Evolutionary conservation across 2,888 invertebrate genomes (phyloP), one percentile per base, ranked within the genome.

Genomic region (Polylopha cassiicola): DNA sequence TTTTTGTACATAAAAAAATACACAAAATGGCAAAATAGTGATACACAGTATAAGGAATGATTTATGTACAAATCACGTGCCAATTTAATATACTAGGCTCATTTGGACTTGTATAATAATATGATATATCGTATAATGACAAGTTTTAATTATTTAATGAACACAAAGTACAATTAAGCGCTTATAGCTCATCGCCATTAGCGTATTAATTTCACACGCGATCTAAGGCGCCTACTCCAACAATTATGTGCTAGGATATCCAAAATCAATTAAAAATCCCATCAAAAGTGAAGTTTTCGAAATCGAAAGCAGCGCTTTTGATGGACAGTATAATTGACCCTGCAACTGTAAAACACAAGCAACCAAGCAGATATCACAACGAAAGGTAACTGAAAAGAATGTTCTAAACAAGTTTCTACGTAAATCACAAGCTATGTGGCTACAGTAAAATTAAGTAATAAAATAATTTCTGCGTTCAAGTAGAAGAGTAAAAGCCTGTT

Each of bases 301-400:
- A 33, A 18, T n/a, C 33, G 60, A 55, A 59, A 57, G 41, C 38
- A 36, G 45, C 11, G 46, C 49, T 43, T 72, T 73, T 73, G 79
- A 77, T 82, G 72, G 81, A 81, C 80, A 77, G 58, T 74, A 59
- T 46, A 69, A 75, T 73, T 78, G 85, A 82, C 69, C 75, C 82
- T 72, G 77, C 80, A 54, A 76, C 76, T 73, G 76, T 68, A 75
- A n/a, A 62, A 38, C 53, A 66, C 69, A 52, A 65, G 63, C 65
- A 62, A 71, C 73, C 72, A 76, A 80, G 73, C 81, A 71, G 72
- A 65, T 57, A 65, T 62, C 71, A 68, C 77, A 70, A 61, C 58
- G 52, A 44, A 46, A 43, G 26, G 20, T 2, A 4, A 3, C 11
- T 32, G 23, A n/a, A 24, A 24, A 24, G 17, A 7, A 16, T 33